Evolutionary conservation across 2,888 invertebrate genomes (phyloP), one percentile per base, ranked within the genome.

Genomic region (Anthophora plumipes): DNA sequence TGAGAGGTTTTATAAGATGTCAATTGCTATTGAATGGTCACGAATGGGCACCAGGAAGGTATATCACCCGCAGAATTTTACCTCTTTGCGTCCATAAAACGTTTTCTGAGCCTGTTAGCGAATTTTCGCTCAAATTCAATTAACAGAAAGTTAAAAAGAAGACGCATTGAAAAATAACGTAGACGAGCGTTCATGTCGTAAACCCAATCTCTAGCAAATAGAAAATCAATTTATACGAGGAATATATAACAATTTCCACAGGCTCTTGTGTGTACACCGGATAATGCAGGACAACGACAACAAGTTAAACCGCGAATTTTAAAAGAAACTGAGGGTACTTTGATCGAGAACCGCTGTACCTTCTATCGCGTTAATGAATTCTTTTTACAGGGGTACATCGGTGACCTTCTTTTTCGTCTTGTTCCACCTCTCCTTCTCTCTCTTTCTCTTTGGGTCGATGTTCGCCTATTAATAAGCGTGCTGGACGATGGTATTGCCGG

Each of bases 281-380:
- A 3, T 11, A 14, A 31, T 7, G 22, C n/a, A 17, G 0, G 25
- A 14, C 1, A 22, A 11, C 20, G 31, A 43, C 76, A 31, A 54
- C 50, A 11, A 11, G 46, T 48, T 31, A 12, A 79, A 54, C 60
- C 20, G 39, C 52, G 66, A 55, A 17, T 66, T 60, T 79, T 50
- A 31, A 67, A 72, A 63, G 39, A 41, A 61, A 52, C 31, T 1
- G 11, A 11, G 43, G 39, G 17, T 48, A 22, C 63, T 80, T 80
- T 74, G 80, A 80, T 69, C 68, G 64, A 37, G 11, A 22, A 37
- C 12, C 48, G 54, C 48, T 48, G 22, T 52, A 31, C 2, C 20
- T 57, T 57, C 69, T 31, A 55, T 25, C 59, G 54, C 59, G 68
- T 69, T 80, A 80, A 80, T 69, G 68, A 80, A 80, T 80, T 64